Evolutionary conservation across 2,113 vertebrate species (phyloP).

Genomic region (Lophura nycthemera): DNA sequence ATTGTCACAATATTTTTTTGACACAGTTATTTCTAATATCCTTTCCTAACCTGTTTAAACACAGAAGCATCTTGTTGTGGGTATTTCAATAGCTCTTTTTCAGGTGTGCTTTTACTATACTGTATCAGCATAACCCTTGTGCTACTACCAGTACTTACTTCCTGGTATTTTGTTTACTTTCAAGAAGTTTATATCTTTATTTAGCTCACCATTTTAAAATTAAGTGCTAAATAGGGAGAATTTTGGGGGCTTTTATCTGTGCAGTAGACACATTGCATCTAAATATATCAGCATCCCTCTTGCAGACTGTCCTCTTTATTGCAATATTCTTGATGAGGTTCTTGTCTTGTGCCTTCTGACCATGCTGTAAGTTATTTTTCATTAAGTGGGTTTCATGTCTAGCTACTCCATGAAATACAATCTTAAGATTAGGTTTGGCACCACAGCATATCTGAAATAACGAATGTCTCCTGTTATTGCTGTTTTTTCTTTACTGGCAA

Average conservation of each 20-base stretch:
- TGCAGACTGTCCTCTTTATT: neutral
- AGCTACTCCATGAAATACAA: neutral
- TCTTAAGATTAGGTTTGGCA: neutral
- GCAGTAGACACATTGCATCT: neutral
- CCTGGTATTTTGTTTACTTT: neutral
- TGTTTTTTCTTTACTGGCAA: neutral
- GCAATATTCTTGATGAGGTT: neutral
- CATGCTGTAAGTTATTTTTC: neutral
- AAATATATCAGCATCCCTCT: neutral
- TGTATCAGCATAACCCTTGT: neutral
- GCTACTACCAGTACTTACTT: neutral
- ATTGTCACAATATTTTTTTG: neutral
- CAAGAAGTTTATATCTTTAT: neutral
- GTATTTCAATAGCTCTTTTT: neutral
- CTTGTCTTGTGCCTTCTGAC: neutral
- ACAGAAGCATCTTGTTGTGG: neutral
- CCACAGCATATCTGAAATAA: neutral
- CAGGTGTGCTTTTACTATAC: neutral
- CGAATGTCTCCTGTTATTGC: neutral
- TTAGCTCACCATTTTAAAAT: neutral
- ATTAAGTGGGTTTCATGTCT: neutral
- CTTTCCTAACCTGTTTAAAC: neutral
- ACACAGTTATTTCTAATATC: neutral
- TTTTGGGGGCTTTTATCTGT: neutral
- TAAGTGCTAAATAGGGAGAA: neutral